These are phyloP conservation scores for Phymanthus crucifer DNA, from an alignment of 92 coral and sea anemone genomes.

Conservation along the genomic window DNA sequence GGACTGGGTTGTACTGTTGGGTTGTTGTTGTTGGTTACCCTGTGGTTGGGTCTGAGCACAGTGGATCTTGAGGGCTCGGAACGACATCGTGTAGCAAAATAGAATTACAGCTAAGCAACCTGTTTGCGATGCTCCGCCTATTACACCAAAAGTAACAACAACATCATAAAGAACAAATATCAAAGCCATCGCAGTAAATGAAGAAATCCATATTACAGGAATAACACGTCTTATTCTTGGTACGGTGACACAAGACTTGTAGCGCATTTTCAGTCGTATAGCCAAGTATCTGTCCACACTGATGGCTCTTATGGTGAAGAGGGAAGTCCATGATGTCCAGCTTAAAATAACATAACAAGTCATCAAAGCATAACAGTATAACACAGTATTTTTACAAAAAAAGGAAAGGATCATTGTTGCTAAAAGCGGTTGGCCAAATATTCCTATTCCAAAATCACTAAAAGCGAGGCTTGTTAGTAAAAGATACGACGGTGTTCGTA, in stretches of 20 bases:
- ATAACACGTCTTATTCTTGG: background rate
- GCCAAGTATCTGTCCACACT: slow-evolving; percentile 28
- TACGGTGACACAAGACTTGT: slow-evolving; percentile 14
- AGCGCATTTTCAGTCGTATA: slow-evolving; percentile 16
- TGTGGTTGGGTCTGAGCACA: slow-evolving; percentile 23
- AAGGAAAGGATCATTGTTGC: slow-evolving; percentile 5
- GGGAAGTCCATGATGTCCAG: slow-evolving; percentile 9
- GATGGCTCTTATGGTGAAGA: slow-evolving; percentile 24
- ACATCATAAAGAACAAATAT: background rate
- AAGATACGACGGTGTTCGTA: slow-evolving; percentile 14
- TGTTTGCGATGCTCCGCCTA: background rate
- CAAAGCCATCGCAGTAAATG: slow-evolving; percentile 3
- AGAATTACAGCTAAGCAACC: background rate
- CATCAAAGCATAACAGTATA: background rate
- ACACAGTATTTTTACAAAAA: background rate
- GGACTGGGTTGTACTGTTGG: background rate
- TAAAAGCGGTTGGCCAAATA: slow-evolving; percentile 12
- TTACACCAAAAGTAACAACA: background rate
- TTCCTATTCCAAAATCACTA: slow-evolving; percentile 19
- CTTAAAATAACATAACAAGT: slow-evolving; percentile 4
- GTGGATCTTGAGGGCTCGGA: slow-evolving; percentile 6
- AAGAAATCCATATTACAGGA: slow-evolving; percentile 7
- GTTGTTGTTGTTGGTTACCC: background rate
- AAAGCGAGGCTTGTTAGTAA: slow-evolving; percentile 23
- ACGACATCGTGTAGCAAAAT: slow-evolving; percentile 17